These are phyloP conservation scores for Diacarnus erythraeanus DNA, from an alignment of 37 sponge, comb jelly and placozoan genomes.

Conservation along the genomic window DNA sequence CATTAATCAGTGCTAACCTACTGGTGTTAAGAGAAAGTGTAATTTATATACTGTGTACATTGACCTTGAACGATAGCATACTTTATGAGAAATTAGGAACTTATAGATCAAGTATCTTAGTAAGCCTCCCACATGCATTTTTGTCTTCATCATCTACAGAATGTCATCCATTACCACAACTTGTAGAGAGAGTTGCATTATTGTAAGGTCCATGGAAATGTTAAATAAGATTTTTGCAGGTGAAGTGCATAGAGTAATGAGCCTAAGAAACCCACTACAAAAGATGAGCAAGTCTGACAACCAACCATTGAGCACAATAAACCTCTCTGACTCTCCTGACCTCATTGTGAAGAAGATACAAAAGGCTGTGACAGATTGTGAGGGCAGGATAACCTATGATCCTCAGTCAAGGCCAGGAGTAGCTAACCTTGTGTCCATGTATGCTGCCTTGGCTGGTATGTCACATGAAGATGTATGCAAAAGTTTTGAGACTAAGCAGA, in stretches of 20 bases:
- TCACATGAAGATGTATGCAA: conserved; percentile 43
- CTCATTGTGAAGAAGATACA: conserved; percentile 62
- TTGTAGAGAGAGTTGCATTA: no score
- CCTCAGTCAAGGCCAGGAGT: conserved; percentile 78
- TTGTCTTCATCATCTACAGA: no score
- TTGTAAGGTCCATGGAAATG: not conserved
- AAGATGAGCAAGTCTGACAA: conserved; percentile 95
- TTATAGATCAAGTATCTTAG: no score
- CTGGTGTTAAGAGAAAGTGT: no score
- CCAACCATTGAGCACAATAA: conserved; percentile 52
- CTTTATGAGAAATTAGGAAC: no score
- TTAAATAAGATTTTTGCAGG: conserved; percentile 16
- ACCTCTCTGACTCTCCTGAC: conserved; percentile 78
- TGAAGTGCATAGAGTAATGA: conserved; percentile 62
- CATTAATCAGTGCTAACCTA: no score
- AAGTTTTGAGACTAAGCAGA: conserved; percentile 57
- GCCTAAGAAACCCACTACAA: conserved; percentile 71
- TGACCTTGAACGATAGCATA: no score
- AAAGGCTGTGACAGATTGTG: conserved; percentile 80
- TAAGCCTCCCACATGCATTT: no score
- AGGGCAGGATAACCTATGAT: conserved; percentile 53
- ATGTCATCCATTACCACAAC: no score
- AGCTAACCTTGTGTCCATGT: conserved; percentile 73
- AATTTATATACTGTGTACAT: no score
- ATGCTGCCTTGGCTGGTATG: conserved; percentile 41